Base-by-base conservation (phyloP, 2,888 invertebrate genomes). In the Athripsodes cinereus region DNA sequence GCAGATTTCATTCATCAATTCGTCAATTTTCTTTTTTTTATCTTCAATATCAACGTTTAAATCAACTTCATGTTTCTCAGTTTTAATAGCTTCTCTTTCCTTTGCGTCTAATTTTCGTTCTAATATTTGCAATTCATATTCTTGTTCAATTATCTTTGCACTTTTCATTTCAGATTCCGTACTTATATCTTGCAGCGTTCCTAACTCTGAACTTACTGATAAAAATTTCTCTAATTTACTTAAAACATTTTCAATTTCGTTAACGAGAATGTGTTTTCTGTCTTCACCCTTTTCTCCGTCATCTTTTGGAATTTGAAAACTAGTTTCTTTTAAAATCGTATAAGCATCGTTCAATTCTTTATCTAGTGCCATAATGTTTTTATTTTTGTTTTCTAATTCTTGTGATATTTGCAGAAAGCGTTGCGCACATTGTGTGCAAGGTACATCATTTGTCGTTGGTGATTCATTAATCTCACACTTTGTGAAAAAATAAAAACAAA, bases 1-100 rank as follows among this genome's bases (percentile, higher is more conserved):
- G 31, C 71, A 72, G 47, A 79, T 73, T 64, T 80, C 79, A 65
- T 75, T 76, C 1, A 74, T 74, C 55, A 79, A 67, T 52, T 75
- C 73, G 3, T 72, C 69, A 64, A 78, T 73, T 65, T 79, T 78
- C 60, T 72, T 71, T 26, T 72, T 69, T 46, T 78, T 68, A 26
- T 52, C 57, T 19, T 57, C 60, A 16, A 55, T 46, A 18, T 58
- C 57, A 48, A 53, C 21, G 10, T 26, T 51, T 47, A 53, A 26
- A 8, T 56, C 48, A 52, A 54, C 57, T 16, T 59, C 53, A 31
- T 52, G 49, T 31, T 47, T 57, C 6, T 61, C 57, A 21, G 20
- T 46, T 50, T 57, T 52, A 10, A 48, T 34, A 21, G 34, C 40
- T 3, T 22, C 47, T 22, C 48, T 53, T 21, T 57, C 55, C 34